Base-by-base conservation (phyloP, 2,888 invertebrate genomes). In the Fissipunctia ypsillon region DNA sequence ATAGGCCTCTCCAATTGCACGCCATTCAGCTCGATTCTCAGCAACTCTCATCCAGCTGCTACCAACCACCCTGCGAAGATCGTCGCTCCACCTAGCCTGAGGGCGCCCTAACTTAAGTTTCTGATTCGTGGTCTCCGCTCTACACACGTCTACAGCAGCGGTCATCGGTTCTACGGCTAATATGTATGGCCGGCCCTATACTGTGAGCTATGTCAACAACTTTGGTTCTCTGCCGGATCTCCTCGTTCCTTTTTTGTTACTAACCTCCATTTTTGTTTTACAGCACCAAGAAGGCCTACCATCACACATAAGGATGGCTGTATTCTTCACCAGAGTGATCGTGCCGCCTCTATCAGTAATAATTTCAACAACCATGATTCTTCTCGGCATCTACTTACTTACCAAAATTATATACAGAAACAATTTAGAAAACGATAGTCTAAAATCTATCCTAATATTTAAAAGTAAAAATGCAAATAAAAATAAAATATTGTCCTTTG, bases 251-350 rank as follows among this genome's bases (percentile, higher is more conserved):
- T 16, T 52, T 54, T 54, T 54, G 3, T 64, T 31, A 52, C 9
- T 28, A 59, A 52, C 43, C 50, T 45, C 52, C 59, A 71, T 78
- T 76, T 68, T 76, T 69, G 7, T 95, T 69, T 80, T 96, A 78
- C 96, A 97, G 97, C 95, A 96, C 86, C 97, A 97, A 94, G 96
- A 96, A 84, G 96, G 96, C 3, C 89, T 97, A 0, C 97, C 97
- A 0, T 87, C 93, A 45, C 93, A 94, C 73, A 96, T 97, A 54
- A 90, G 90, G 71, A 86, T 88, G 43, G 91, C 96, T 7, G 91
- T 97, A 56, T 96, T 95, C 85, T 96, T 97, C 81, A 94, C 94
- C 66, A 94, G 96, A 0, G 95, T 96, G 0, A 81, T 97, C 3
- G 76, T 97, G 59, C 97, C 97, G 19, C 94, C 94, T 1, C 72